Percentiles rank a stretch among this genome's conserved stretches.
Conservation (phyloP, 2,797 vertebrate species). For the Poeciliopsis infans region DNA sequence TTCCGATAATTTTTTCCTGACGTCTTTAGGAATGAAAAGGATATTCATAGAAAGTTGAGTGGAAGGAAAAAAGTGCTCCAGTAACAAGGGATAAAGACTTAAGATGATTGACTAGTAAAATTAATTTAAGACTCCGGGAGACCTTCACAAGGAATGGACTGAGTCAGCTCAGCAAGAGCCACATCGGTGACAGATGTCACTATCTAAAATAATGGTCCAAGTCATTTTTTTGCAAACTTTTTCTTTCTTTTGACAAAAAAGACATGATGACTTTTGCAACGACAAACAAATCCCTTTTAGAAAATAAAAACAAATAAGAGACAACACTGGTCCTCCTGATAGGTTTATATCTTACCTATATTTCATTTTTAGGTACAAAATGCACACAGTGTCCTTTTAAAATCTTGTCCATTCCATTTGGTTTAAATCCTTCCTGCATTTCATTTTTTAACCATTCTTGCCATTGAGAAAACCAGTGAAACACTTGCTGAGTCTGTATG, state of each 20-base stretch:
- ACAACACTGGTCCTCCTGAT: constrained; percentile 8
- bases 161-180: neutral
- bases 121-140: neutral
- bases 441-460: constrained; percentile 22
- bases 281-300: too few species aligned
- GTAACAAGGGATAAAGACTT: neutral
- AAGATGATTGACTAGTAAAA: neutral
- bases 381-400: constrained; percentile 4
- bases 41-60: neutral
- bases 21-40: too few species aligned
- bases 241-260: too few species aligned
- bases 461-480: constrained; percentile 29
- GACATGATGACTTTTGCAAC: too few species aligned
- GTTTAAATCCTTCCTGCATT: constrained; percentile 8
- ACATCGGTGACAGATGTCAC: neutral
- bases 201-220: neutral
- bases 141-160: neutral
- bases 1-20: neutral
- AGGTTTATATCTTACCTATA: neutral
- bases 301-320: too few species aligned
- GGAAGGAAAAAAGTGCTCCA: neutral
- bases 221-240: neutral
- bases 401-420: constrained; percentile 7
- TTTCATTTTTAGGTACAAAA: neutral
- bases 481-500: constrained; percentile 44